Evolutionary conservation across 2,888 invertebrate genomes (phyloP).

Genomic region (Pecten maximus): DNA sequence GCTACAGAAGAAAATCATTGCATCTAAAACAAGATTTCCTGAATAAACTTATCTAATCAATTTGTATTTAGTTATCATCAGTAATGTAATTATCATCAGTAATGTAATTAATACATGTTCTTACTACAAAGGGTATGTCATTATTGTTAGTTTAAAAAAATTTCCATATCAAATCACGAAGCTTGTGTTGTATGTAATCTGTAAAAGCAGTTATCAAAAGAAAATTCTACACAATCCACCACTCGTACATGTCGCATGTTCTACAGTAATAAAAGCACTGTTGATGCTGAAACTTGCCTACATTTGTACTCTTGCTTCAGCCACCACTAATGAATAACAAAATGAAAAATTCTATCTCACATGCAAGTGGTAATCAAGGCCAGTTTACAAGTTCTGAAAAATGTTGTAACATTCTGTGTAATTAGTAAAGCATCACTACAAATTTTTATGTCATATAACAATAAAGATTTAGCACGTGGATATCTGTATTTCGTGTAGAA

Average conservation of each 20-base stretch:
- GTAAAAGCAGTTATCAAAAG: background rate
- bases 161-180: background rate
- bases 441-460: constrained; percentile 28
- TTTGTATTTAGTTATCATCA: too few species aligned
- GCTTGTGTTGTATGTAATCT: background rate
- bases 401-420: constrained; percentile 22
- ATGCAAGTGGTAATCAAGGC: constrained; percentile 18
- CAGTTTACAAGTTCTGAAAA: constrained; percentile 29
- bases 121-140: background rate
- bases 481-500: background rate
- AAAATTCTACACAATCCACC: background rate
- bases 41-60: too few species aligned
- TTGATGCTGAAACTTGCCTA: background rate
- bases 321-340: constrained; percentile 2
- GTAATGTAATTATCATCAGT: too few species aligned
- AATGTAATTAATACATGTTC: background rate
- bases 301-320: background rate
- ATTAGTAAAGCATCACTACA: constrained; percentile 14
- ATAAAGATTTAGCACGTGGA: constrained; percentile 29
- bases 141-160: background rate
- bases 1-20: too few species aligned
- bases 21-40: too few species aligned
- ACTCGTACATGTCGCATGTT: background rate
- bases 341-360: constrained; percentile 35
- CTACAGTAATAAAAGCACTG: background rate